A percentile compares a stretch with the other conserved stretches of the same genome.
Conservation (phyloP, 2,113 vertebrate genomes). For the Sorex araneus region DNA sequence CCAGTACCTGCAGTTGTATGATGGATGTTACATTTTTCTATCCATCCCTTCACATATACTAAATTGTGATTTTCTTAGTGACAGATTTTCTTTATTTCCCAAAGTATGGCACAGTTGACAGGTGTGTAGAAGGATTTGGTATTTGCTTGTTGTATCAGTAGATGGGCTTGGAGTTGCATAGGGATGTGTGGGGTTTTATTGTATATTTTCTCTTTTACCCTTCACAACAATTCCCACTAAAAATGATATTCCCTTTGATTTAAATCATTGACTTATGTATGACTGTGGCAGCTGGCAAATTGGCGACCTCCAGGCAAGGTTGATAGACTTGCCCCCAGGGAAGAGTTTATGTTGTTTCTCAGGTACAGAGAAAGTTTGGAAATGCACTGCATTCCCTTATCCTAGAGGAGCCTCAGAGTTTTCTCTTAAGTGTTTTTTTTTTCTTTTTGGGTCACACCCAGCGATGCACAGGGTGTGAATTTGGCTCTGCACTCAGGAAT, state of each 20-base stretch:
- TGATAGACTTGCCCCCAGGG: not conserved
- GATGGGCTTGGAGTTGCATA: conserved; percentile 35
- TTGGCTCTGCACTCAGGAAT: too few species aligned
- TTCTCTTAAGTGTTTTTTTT: not conserved
- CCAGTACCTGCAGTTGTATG: not conserved
- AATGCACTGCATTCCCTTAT: not conserved
- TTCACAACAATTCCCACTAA: not conserved
- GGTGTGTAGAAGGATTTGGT: not conserved
- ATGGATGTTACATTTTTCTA: not conserved
- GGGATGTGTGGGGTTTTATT: not conserved
- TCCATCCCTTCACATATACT: not conserved
- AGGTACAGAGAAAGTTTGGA: not conserved
- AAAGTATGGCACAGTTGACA: conserved; percentile 32
- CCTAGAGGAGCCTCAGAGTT: not conserved
- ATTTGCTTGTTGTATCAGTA: conserved; percentile 10
- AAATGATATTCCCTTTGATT: too few species aligned
- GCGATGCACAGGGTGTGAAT: too few species aligned
- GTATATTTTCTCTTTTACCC: conserved; percentile 11
- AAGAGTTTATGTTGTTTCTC: not conserved
- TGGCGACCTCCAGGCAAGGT: not conserved
- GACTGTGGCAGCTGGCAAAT: not conserved
- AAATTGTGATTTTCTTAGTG: conserved; percentile 46
- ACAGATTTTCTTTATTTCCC: conserved; percentile 21
- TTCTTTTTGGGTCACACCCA: too few species aligned
- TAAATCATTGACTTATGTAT: conserved; percentile 5